Base-by-base conservation (phyloP, 2,797 vertebrate genomes). In the Knipowitschia caucasica region DNA sequence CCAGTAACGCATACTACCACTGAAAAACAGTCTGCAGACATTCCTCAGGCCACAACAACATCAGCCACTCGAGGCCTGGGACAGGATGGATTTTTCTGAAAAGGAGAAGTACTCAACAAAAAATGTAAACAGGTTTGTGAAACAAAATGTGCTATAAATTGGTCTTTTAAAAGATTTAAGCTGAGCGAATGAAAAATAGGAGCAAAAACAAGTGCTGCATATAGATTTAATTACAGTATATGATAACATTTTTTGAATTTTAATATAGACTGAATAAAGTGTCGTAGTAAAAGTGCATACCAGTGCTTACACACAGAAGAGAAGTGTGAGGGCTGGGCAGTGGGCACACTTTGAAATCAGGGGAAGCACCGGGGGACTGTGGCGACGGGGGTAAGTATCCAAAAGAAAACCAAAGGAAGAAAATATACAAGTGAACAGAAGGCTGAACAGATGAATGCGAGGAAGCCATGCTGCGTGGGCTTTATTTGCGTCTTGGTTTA, bases 401-500 rank as follows among this genome's bases (percentile, higher is more conserved):
- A 73, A 68, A 56, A 57, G 34, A 27, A 62, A 80, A 67, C 45
- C 25, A 64, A 76, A 50, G 18, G 38, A 73, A 69, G 42, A 62
- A 40, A 50, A 21, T 60, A 69, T 56, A 60, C 9, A 81, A 59
- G 44, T 59, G 14, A 85, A 88, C 79, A 81, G 86, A 91, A 91
- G 70, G 69, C 68, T 86, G 91, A 91, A 93, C 88, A 90, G 92
- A 95, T 94, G 93, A 93, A 92, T 90, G 93, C 87, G 87, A 94
- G 93, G 93, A 92, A 92, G 94, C 95, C 95, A 98, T 98, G 95
- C 95, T 94, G 95, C 93, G 91, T 92, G 87, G 91, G 82, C 83
- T 91, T 95, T 95, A 98, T 95, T 93, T 94, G 94, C 92, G 93
- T 92, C 92, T 94, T 80, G 86, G 86, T 98, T 99, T 98, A 98